phyloP scores from a whole-genome alignment of 1,140 invertebrate genomes.

The Nixonia krombeini region DNA sequence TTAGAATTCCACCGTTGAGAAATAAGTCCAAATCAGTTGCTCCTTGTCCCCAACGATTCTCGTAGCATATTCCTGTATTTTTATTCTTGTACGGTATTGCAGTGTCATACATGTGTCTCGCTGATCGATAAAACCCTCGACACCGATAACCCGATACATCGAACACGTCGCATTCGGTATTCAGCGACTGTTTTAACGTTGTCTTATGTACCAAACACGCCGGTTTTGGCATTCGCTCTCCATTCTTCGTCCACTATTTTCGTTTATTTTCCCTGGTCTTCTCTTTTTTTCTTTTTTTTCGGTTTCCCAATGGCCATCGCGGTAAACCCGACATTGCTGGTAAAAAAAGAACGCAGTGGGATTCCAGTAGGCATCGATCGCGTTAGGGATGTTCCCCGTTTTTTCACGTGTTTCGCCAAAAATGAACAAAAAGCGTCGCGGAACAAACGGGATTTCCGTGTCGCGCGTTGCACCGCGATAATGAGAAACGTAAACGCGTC shows the following conservation, averaged over 20 bases:
- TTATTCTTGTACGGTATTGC: neutral
- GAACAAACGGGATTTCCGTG: too few species aligned
- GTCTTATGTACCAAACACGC: neutral
- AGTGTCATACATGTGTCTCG: neutral
- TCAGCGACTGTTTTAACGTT: neutral
- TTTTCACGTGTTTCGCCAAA: neutral
- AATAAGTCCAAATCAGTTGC: too few species aligned
- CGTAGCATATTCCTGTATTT: neutral
- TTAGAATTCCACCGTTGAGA: too few species aligned
- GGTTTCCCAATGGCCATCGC: neutral
- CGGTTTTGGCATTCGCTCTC: too few species aligned
- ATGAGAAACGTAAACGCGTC: conserved; percentile 36
- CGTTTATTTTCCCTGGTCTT: too few species aligned
- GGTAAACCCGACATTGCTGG: neutral
- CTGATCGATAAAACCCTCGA: neutral
- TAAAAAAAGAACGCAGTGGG: neutral
- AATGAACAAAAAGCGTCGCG: too few species aligned
- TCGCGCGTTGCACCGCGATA: conserved; percentile 13
- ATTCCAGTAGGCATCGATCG: too few species aligned
- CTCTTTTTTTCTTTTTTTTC: neutral
- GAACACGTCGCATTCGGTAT: neutral
- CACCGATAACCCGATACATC: neutral
- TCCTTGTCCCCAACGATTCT: neutral
- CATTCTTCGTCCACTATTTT: too few species aligned
- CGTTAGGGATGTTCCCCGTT: neutral